phyloP scores from a whole-genome alignment of 2,113 vertebrate species.

The Chloebia gouldiae region DNA sequence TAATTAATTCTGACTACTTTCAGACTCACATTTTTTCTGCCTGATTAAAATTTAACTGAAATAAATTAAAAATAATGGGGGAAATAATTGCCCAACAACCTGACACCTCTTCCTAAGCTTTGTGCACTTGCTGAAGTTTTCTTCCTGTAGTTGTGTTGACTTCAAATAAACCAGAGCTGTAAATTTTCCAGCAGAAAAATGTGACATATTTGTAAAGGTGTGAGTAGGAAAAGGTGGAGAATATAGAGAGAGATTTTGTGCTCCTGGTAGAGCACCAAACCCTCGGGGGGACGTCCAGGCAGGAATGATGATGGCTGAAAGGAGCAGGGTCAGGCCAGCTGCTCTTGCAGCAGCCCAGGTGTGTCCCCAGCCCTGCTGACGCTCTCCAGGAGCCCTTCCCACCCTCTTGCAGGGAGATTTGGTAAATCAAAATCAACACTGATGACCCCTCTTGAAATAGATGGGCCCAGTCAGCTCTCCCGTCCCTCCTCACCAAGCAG shows the following conservation, averaged over 20 bases:
- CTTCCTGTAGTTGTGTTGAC: background rate
- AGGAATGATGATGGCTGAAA: background rate
- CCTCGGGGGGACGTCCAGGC: background rate
- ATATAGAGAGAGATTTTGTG: background rate
- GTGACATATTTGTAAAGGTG: background rate
- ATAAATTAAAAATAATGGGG: background rate
- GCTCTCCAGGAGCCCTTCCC: background rate
- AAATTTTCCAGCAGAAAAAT: background rate
- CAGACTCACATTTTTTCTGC: background rate
- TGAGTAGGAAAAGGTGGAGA: background rate
- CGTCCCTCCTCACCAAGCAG: background rate
- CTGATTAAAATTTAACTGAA: conserved; percentile 38
- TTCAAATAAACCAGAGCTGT: background rate
- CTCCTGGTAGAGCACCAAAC: background rate
- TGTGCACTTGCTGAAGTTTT: background rate
- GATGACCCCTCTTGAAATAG: background rate
- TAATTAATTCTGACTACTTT: background rate
- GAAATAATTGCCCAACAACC: background rate
- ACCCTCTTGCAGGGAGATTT: background rate
- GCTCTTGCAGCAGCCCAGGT: background rate
- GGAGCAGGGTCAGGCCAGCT: background rate
- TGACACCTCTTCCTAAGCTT: background rate
- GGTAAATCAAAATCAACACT: background rate
- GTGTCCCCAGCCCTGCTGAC: background rate
- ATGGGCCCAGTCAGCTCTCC: background rate